These are phyloP conservation scores for Ptychoptera albimana DNA, from an alignment of 2,888 invertebrate genomes.

Conservation along the genomic window DNA sequence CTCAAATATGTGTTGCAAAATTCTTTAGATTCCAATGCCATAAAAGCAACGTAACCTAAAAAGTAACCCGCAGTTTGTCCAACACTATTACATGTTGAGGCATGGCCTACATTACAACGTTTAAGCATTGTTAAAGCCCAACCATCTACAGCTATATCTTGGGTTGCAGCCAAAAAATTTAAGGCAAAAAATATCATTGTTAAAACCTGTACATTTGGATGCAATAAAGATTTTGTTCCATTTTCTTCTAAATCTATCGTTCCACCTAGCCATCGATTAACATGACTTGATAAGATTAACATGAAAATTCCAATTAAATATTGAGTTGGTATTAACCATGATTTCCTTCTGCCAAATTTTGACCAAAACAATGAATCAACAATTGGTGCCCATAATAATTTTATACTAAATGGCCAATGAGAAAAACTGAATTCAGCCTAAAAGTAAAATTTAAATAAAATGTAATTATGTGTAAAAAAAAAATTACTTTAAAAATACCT, in stretches of 20 bases:
- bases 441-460: constrained; percentile 33
- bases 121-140: constrained; percentile 99
- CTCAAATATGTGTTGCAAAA: constrained; percentile 92
- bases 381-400: constrained; percentile 95
- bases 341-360: constrained; percentile 82
- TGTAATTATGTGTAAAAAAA: too few relatives aligned
- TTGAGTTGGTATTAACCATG: constrained; percentile 88
- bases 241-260: constrained; percentile 22
- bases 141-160: constrained; percentile 98
- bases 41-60: constrained; percentile 88
- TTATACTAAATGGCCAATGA: constrained; percentile 83
- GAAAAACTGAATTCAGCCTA: constrained; percentile 79
- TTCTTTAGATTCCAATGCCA: constrained; percentile 87
- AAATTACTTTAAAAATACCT: constrained; percentile 31
- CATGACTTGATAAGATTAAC: constrained; percentile 63
- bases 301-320: constrained; percentile 82
- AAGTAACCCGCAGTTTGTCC: constrained; percentile 98
- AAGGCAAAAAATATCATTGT: constrained; percentile 78
- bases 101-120: constrained; percentile 93
- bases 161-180: constrained; percentile 95
- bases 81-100: constrained; percentile 96
- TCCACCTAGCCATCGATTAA: constrained; percentile 63
- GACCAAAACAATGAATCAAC: constrained; percentile 83
- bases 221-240: neutral
- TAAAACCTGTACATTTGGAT: constrained; percentile 58